Conservation (phyloP, 1,140 invertebrate species). For the Sycobia sp. region DNA sequence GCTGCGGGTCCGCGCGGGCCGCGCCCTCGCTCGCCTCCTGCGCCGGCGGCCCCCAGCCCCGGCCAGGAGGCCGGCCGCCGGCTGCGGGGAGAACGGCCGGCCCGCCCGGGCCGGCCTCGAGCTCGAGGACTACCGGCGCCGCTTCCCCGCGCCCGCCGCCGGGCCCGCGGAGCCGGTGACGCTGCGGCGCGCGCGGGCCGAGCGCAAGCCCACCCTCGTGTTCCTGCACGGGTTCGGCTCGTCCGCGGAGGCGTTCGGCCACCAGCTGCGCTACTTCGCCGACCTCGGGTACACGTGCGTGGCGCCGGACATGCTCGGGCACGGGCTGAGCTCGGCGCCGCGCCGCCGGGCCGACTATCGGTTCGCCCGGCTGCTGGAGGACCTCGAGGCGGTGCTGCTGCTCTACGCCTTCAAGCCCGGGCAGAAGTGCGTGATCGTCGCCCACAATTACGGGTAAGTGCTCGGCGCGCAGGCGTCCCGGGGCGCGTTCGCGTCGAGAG, state of each 20-base stretch:
- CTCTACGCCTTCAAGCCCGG: constrained; percentile 61
- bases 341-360: constrained; percentile 66
- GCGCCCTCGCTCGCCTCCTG: no score
- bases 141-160: constrained; percentile 19
- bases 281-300: constrained; percentile 70
- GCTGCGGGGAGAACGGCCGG: no score
- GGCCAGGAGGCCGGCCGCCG: no score
- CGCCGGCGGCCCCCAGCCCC: no score
- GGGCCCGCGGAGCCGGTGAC: not conserved
- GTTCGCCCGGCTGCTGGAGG: constrained; percentile 69
- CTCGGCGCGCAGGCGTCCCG: no score
- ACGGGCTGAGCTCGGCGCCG: constrained; percentile 73
- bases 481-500: no score
- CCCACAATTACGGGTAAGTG: constrained; percentile 59
- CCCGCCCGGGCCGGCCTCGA: constrained; percentile 32
- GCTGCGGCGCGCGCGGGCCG: constrained; percentile 42
- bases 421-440: constrained; percentile 56
- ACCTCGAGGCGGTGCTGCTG: constrained; percentile 70
- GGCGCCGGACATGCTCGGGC: constrained; percentile 74
- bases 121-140: constrained; percentile 36
- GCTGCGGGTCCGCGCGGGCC: no score
- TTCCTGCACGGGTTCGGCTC: constrained; percentile 78
- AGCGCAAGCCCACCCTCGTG: constrained; percentile 67
- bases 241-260: constrained; percentile 71
- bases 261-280: constrained; percentile 69